A percentile compares a stretch with the other conserved stretches of the same genome.
phyloP scores from a whole-genome alignment of 1,140 invertebrate species.

The Drosophila equinoxialis region DNA sequence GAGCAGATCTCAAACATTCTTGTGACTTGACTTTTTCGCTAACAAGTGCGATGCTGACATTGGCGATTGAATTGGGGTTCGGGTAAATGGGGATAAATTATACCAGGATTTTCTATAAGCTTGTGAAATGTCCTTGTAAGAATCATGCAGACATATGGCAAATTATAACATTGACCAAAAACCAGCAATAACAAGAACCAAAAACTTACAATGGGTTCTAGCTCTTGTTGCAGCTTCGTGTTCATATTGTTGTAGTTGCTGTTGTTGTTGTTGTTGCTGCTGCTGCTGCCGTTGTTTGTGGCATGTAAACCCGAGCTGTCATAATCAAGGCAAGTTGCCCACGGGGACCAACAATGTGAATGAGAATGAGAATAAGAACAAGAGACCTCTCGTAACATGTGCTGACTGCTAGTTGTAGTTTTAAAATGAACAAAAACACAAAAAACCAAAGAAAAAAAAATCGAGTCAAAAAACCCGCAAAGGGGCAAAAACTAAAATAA shows the following conservation, averaged over 20 bases:
- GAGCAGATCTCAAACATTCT: slow-evolving; percentile 26
- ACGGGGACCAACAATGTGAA: slow-evolving; percentile 39
- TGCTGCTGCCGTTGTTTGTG: slow-evolving; percentile 37
- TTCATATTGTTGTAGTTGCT: slow-evolving; percentile 10
- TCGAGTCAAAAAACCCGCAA: neutral
- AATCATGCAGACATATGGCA: slow-evolving; percentile 49
- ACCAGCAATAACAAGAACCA: slow-evolving; percentile 26
- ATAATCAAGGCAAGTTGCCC: slow-evolving; percentile 65
- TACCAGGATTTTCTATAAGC: slow-evolving; percentile 40
- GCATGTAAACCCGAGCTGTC: slow-evolving; percentile 60
- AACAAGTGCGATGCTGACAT: slow-evolving; percentile 3
- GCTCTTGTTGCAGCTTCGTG: slow-evolving; percentile 4
- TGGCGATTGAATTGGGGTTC: neutral
- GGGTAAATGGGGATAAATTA: slow-evolving; percentile 1
- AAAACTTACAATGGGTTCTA: slow-evolving; percentile 41
- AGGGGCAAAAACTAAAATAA: neutral
- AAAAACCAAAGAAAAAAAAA: neutral
- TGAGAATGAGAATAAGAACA: slow-evolving; percentile 8
- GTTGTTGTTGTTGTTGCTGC: slow-evolving; percentile 32
- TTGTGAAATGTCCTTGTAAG: slow-evolving; percentile 41
- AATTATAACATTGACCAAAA: slow-evolving; percentile 62
- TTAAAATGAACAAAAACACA: slow-evolving; percentile 11
- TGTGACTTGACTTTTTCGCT: slow-evolving; percentile 18
- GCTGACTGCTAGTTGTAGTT: slow-evolving; percentile 20
- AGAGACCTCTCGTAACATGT: slow-evolving; percentile 12